Conservation (phyloP, 1,140 invertebrate genomes). For the Dendroctonus valens region DNA sequence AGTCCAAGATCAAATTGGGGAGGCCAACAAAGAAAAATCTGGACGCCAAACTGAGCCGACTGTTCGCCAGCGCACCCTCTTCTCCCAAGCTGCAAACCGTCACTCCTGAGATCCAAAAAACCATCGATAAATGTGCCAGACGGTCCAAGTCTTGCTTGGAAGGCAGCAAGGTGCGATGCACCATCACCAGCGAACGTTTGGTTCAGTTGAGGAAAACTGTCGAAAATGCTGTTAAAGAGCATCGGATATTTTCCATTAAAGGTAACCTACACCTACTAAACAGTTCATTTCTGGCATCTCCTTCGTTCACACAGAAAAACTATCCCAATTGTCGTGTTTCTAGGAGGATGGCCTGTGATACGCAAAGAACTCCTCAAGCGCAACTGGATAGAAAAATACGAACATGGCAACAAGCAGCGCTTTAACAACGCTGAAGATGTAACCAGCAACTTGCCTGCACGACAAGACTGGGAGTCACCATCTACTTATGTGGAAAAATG, state of each 20-base stretch:
- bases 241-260: slow-evolving; percentile 55
- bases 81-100: slow-evolving; percentile 28
- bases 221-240: slow-evolving; percentile 54
- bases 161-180: slow-evolving; percentile 39
- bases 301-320: no score
- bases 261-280: no score
- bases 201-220: slow-evolving; percentile 52
- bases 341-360: slow-evolving; percentile 54
- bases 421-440: slow-evolving; percentile 40
- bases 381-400: slow-evolving; percentile 66
- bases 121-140: slow-evolving; percentile 32
- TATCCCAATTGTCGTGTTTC: slow-evolving; percentile 3
- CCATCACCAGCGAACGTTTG: slow-evolving; percentile 53
- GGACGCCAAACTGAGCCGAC: slow-evolving; percentile 18
- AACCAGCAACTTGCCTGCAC: slow-evolving; percentile 53
- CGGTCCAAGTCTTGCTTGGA: slow-evolving; percentile 40
- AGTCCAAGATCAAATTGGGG: no score
- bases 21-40: slow-evolving; percentile 3
- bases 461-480: slow-evolving; percentile 52
- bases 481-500: slow-evolving; percentile 52
- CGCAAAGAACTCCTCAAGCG: slow-evolving; percentile 57
- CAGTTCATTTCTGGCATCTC: no score
- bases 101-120: slow-evolving; percentile 30
- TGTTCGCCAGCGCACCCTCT: slow-evolving; percentile 27
- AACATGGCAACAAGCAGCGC: slow-evolving; percentile 43